Conservation (phyloP, 2,797 vertebrate genomes). For the Silurus aristotelis region DNA sequence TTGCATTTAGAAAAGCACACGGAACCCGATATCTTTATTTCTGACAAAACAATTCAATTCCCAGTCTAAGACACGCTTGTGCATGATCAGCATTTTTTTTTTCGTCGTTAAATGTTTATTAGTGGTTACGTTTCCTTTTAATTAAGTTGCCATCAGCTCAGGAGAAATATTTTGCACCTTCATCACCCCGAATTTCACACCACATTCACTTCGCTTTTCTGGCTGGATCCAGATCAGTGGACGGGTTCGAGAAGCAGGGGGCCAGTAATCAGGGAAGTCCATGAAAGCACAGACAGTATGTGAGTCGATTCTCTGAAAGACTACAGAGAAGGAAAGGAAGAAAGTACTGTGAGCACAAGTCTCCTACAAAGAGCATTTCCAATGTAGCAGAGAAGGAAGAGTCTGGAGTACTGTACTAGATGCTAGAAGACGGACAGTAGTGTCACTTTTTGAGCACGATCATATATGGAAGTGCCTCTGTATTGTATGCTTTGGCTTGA, state of each 20-base stretch:
- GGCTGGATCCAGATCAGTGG: constrained; percentile 21
- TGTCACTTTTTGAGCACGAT: neutral
- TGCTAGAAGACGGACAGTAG: too few species aligned
- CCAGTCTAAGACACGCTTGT: constrained; percentile 1
- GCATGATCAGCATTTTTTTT: constrained; percentile 18
- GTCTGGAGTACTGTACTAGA: neutral
- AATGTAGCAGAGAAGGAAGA: neutral
- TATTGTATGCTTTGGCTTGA: neutral
- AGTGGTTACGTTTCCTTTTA: constrained; percentile 22
- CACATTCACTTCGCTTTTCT: neutral
- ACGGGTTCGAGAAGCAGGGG: neutral
- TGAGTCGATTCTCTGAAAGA: neutral
- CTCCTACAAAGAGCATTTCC: constrained; percentile 18
- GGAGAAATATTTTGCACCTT: constrained; percentile 21
- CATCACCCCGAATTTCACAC: constrained; percentile 14
- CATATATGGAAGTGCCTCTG: neutral
- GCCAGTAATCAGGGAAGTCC: neutral
- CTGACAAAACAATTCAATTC: constrained; percentile 9
- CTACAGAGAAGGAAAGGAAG: constrained; percentile 2
- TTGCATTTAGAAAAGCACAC: neutral
- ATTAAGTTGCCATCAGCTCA: constrained; percentile 17
- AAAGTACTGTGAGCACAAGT: neutral
- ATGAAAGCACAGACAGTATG: constrained; percentile 5
- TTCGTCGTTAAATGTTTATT: constrained; percentile 27
- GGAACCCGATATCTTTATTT: constrained; percentile 4